Evolutionary conservation across 1,140 invertebrate species (phyloP), one percentile per base, ranked within the genome.

Genomic region (Hydropsyche tenuis): DNA sequence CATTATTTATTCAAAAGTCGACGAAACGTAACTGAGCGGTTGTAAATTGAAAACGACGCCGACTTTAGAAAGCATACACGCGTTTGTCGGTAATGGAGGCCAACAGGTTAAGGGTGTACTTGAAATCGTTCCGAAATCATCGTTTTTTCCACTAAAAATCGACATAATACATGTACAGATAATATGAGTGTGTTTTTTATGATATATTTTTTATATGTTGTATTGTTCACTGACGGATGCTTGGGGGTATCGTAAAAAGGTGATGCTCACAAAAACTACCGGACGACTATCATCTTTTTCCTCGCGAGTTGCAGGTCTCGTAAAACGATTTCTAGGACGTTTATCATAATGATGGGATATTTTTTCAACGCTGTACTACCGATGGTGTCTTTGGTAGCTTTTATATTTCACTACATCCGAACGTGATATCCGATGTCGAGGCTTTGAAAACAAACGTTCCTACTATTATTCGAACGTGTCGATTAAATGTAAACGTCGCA

Each of bases 341-440:
- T 77, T 77, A 77, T 77, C 70, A 77, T 77, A 77, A 77, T 77
- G 75, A 77, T 56, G 73, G 75, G 75, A 74, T 72, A 63, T 56
- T 18, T 60, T 73, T 71, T 75, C 9, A 9, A 9, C n/a, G 9
- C 9, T 37, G 30, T 4, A 37, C 30, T 37, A 37, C 30, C 30
- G 30, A 37, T 4, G 30, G 30, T 37, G 30, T 37, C 30, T 37
- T 37, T 37, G 30, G 30, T 37, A 37, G 30, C 30, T 37, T 37
- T 37, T 9, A 9, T 37, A 4, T 9, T 37, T 4, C 9, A 37
- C 30, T 37, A 37, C 9, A 37, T 37, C 9, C 30, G 30, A 37
- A 3, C 9, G 3, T 4, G 9, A 37, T 37, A 37, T 4, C 3
- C 30, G 30, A 37, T 37, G 9, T n/a, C 30, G 30, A 4, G 3